These are phyloP conservation scores for Sinocyclocheilus anophthalmus DNA, from an alignment of 2,113 vertebrate species.

Conservation along the genomic window DNA sequence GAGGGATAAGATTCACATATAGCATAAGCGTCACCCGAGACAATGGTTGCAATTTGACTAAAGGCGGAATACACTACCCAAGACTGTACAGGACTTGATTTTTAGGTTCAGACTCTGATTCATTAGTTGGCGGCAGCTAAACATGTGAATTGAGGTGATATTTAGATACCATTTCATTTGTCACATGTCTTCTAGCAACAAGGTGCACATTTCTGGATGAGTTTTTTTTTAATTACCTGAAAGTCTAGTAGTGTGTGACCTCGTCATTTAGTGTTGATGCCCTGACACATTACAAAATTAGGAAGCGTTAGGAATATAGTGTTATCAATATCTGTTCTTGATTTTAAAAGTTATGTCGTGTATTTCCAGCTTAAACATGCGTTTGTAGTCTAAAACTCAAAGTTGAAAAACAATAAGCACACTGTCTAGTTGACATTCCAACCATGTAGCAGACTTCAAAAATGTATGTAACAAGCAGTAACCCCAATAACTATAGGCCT, in stretches of 20 bases:
- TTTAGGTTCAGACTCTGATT: no score
- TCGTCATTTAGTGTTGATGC: no score
- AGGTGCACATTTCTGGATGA: not conserved
- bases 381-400: not conserved
- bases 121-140: no score
- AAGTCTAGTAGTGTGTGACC: not conserved
- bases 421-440: not conserved
- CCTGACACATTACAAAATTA: no score
- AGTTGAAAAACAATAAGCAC: not conserved
- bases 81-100: not conserved
- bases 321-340: no score
- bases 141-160: no score
- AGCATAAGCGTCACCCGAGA: not conserved
- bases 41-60: not conserved
- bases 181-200: not conserved
- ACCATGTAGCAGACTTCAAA: not conserved
- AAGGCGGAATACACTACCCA: not conserved
- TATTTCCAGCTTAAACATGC: not conserved
- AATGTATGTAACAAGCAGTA: not conserved
- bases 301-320: no score
- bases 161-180: not conserved
- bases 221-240: not conserved
- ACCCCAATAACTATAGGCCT: not conserved
- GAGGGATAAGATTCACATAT: not conserved
- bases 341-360: no score